A percentile compares a stretch with the other conserved stretches of the same genome.
These are phyloP conservation scores for Palloptera scutellata DNA, from an alignment of 2,888 invertebrate species.

Conservation along the genomic window DNA sequence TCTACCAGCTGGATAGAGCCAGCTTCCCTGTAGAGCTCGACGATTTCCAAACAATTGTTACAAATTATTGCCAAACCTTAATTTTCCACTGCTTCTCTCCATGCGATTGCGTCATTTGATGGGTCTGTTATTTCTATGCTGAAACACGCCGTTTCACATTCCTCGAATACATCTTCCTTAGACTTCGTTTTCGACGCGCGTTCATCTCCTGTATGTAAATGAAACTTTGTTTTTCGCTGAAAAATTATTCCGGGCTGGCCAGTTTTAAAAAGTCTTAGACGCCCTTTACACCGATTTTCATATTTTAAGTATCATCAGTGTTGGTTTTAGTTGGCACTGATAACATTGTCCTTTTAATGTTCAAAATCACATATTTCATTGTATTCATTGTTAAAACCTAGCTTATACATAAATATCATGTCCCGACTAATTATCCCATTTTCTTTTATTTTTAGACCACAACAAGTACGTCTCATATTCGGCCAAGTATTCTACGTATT, in stretches of 20 bases:
- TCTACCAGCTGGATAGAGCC: too few relatives aligned
- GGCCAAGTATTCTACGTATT: slow-evolving; percentile 27
- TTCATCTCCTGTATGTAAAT: neutral
- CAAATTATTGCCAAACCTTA: slow-evolving; percentile 35
- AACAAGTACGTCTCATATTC: slow-evolving; percentile 35
- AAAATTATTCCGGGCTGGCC: slow-evolving; percentile 30
- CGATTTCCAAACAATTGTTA: slow-evolving; percentile 37
- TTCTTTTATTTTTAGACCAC: slow-evolving; percentile 29
- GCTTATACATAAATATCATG: slow-evolving; percentile 35
- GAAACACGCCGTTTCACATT: slow-evolving; percentile 28
- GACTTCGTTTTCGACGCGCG: neutral
- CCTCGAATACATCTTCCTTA: slow-evolving; percentile 30
- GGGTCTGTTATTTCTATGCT: slow-evolving; percentile 8
- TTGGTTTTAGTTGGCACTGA: slow-evolving; percentile 5
- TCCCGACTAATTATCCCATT: slow-evolving; percentile 35
- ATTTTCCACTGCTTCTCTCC: slow-evolving; percentile 35
- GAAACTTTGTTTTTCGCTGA: neutral
- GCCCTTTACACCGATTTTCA: slow-evolving; percentile 31
- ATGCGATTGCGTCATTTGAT: slow-evolving; percentile 21
- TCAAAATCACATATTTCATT: slow-evolving; percentile 30
- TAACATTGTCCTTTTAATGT: slow-evolving; percentile 5
- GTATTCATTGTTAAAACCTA: slow-evolving; percentile 28
- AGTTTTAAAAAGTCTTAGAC: slow-evolving; percentile 28
- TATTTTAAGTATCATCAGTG: slow-evolving; percentile 1
- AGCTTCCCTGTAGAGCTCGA: too few relatives aligned